Base-by-base conservation (phyloP, 2,113 vertebrate genomes). In the Equus przewalskii region DNA sequence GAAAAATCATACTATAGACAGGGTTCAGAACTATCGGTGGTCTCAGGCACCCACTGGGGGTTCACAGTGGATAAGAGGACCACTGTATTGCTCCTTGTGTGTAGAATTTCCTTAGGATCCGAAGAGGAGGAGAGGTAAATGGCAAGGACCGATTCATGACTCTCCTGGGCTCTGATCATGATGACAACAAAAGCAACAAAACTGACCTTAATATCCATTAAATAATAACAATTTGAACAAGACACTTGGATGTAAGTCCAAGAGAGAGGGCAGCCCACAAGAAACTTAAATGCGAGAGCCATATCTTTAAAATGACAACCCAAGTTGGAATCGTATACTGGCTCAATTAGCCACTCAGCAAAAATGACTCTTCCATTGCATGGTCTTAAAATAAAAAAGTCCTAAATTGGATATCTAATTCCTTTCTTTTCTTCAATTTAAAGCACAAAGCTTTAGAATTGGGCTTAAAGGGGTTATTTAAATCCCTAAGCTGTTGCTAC, bases 361-460 rank as follows among this genome's bases (percentile, higher is more conserved):
- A 82, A 83, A 91, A 83, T 15, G 41, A 33, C 33, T 87, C 92
- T 89, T 95, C 46, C 33, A 30, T 94, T 88, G 95, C 86, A 62
- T 26, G 49, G 69, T 84, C 44, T 89, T 78, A 36, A 33, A 64
- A 41, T 41, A 28, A 79, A 44, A 94, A 44, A 93, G 85, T 83
- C 69, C 91, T 85, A 91, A 96, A 86, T 81, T 97, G 56, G 89
- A 46, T 95, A 56, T 69, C 70, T 96, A 87, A 95, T 96, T 97
- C 94, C 65, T 96, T 95, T 94, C 88, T 97, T 69, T 95, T 78
- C 93, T 95, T 97, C 94, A 92, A 85, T 88, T 92, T 92, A 92
- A 93, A 94, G 84, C 83, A 97, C 87, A 95, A 94, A 97, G 0
- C 75, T 83, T 93, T 86, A 87, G 81, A 97, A 95, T 54, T 72